A percentile compares a stretch with the other conserved stretches of the same genome.
These are phyloP conservation scores for Periphyllus acericola DNA, from an alignment of 2,888 invertebrate genomes.

Conservation along the genomic window DNA sequence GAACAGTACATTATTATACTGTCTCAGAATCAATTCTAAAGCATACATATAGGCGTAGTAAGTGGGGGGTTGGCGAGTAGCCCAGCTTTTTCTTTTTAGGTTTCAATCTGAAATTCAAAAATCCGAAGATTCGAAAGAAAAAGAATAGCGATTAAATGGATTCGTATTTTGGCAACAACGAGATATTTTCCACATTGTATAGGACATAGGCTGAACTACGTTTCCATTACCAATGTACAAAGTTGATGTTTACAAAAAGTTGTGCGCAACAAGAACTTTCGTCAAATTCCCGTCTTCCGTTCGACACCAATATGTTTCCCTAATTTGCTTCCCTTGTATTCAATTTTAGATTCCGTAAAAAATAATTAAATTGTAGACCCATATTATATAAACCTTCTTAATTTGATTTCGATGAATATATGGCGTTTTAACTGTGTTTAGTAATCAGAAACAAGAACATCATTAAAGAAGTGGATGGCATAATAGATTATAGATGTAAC, in stretches of 20 bases:
- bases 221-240: background rate
- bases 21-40: background rate
- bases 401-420: no score
- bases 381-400: no score
- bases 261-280: no score
- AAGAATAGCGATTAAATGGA: conserved; percentile 14
- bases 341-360: no score
- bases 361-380: no score
- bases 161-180: conserved; percentile 34
- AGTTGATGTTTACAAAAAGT: background rate
- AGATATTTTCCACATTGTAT: background rate
- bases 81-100: background rate
- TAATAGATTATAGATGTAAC: no score
- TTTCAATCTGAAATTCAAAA: conserved; percentile 35
- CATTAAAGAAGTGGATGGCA: no score
- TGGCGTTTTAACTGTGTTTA: no score
- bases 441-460: no score
- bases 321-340: no score
- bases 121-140: conserved; percentile 1
- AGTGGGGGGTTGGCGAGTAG: conserved; percentile 20
- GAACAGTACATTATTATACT: background rate
- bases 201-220: background rate
- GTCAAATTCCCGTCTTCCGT: no score
- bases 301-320: no score
- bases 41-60: conserved; percentile 9